Evolutionary conservation across 2,888 invertebrate species (phyloP), one percentile per base, ranked within the genome.

Genomic region (Cataglyphis rosenhaueri): DNA sequence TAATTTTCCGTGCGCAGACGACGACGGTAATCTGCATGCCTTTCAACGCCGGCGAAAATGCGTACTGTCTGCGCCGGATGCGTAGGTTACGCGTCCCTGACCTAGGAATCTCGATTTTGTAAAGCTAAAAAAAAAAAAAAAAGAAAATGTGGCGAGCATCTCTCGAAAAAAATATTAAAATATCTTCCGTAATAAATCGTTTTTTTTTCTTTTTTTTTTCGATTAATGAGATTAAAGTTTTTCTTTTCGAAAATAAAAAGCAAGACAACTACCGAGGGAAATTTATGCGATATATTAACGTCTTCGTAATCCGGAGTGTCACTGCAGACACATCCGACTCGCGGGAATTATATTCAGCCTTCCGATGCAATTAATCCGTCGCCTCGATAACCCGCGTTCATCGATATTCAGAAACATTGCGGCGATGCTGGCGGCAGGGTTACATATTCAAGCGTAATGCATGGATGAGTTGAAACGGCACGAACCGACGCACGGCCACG

Each of bases 1-100:
- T 65, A 86, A 85, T 89, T 88, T 78, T 70, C 71, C 52, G 66
- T 55, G 25, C 78, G 81, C 29, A 61, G 86, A 82, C 83, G 79
- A 55, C 84, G 79, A 59, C 73, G 52, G 68, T 70, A 86, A 75
- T 81, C 81, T 76, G 74, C 85, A 48, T 84, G 78, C 73, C 85
- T 85, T 71, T 82, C 82, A 68, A 82, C 83, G 57, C 57, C 81
- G 64, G 41, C 74, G 85, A 81, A 81, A 82, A 68, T 70, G 79
- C 73, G 18, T 35, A 29, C 15, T 10, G 81, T 52, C 70, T 44
- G 59, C 62, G 32, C 86, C 90, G 89, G 89, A 89, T 88, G 84
- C 84, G 85, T 83, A 85, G 90, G 90, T 89, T 88, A 88, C 86
- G 85, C 89, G 89, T 85, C 90, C 89, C 88, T 89, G 90, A 89